Evolutionary conservation across 2,113 vertebrate species (phyloP).

Genomic region (Leuciscus idus): DNA sequence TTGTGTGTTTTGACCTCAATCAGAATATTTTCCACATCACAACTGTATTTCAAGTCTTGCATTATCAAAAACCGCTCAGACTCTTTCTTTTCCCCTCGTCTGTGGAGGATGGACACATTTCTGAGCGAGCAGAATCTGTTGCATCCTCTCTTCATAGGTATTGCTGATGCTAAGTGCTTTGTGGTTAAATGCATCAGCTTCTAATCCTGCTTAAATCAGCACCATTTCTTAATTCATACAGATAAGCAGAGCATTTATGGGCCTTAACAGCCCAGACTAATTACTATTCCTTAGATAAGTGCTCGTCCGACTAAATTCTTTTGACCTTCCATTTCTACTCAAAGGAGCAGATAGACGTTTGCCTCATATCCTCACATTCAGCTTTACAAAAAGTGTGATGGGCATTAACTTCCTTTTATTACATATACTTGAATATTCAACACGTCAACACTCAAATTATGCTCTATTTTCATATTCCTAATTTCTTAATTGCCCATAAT

Average conservation of each 20-base stretch:
- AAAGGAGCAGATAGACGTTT: conserved; percentile 66
- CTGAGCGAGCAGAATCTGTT: conserved; percentile 52
- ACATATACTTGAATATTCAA: conserved; percentile 67
- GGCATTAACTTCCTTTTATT: conserved; percentile 8
- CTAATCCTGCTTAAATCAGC: conserved; percentile 81
- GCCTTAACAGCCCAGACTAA: conserved; percentile 70
- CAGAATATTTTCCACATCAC: conserved; percentile 9
- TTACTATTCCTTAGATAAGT: conserved; percentile 80
- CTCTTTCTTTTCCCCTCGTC: conserved; percentile 1
- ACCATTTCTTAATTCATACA: conserved; percentile 72
- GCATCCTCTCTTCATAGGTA: conserved; percentile 66
- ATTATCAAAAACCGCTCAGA: conserved; percentile 28
- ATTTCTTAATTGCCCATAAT: conserved; percentile 82
- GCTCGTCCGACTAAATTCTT: conserved; percentile 75
- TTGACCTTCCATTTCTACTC: conserved; percentile 75
- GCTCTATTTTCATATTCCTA: conserved; percentile 76
- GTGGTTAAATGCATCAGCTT: conserved; percentile 64
- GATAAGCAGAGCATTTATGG: conserved; percentile 76
- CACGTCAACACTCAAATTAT: conserved; percentile 69
- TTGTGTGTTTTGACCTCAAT: conserved; percentile 24
- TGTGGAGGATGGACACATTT: conserved; percentile 36
- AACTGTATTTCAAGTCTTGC: conserved; percentile 31
- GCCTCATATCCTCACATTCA: conserved; percentile 12
- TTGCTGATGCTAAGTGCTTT: conserved; percentile 75
- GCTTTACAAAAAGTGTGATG: conserved; percentile 20